Base-by-base conservation (phyloP, 2,888 invertebrate genomes). In the Hemistola chrysoprasaria region DNA sequence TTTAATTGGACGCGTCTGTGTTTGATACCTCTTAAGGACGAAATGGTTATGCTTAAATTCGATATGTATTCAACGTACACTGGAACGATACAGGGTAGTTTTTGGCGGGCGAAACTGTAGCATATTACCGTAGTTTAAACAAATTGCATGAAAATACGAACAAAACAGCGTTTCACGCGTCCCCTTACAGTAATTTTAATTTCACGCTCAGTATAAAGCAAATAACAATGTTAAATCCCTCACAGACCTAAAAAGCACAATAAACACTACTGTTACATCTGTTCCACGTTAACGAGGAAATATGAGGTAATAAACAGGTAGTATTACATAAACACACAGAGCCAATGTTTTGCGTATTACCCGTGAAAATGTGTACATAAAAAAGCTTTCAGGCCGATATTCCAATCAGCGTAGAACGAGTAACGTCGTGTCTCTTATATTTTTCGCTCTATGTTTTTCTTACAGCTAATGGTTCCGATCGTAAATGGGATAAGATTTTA, bases 401-500 rank as follows among this genome's bases (percentile, higher is more conserved):
- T 70, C 72, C 72, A 74, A 77, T 75, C 73, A 74, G 60, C 48
- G 62, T 56, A 60, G 59, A 62, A 62, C 66, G 65, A 67, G 66
- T 68, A 68, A 64, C 64, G 64, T 57, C 61, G 60, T 66, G 71
- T 72, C 68, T 71, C 59, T 62, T 65, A 61, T 69, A 65, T 72
- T 68, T 67, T 69, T 65, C 61, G 51, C 56, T 67, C 65, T 69
- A 69, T 71, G 65, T 71, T 73, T 71, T 70, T 70, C 66, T 71
- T 66, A 57, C 63, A 62, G 67, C 70, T 74, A 77, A 76, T 72
- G 72, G 74, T 55, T 59, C 57, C 61, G 71, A 74, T 77, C 74
- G 77, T 75, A 74, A 78, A 76, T 70, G 65, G 68, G 64, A 77
- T 76, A 71, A 71, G 72, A 71, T 69, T 74, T 76, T 74, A 73